phyloP scores from a whole-genome alignment of 1,140 invertebrate species.

The Nephila pilipes region DNA sequence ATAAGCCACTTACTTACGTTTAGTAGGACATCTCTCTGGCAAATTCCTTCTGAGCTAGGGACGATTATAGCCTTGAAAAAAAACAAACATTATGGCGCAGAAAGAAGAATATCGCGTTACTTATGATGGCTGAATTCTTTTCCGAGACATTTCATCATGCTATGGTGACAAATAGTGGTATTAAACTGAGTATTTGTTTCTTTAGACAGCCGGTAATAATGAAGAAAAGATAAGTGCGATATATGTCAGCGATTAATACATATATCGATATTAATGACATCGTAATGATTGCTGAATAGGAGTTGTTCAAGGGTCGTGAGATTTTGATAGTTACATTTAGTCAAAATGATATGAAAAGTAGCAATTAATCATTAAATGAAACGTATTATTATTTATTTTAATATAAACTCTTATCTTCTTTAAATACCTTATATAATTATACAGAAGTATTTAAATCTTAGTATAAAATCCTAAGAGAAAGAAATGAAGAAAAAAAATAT shows the following conservation, averaged over 20 bases:
- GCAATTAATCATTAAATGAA: not conserved
- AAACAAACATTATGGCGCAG: slow-evolving; percentile 41
- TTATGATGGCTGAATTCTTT: slow-evolving; percentile 46
- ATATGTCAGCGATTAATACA: slow-evolving; percentile 50
- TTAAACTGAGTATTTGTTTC: slow-evolving; percentile 50
- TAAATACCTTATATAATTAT: no score
- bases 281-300: not conserved
- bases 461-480: no score
- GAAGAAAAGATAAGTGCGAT: slow-evolving; percentile 33
- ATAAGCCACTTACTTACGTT: slow-evolving; percentile 67
- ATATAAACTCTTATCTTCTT: no score
- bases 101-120: slow-evolving; percentile 16
- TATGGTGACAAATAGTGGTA: slow-evolving; percentile 42
- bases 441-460: no score
- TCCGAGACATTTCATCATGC: slow-evolving; percentile 56
- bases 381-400: no score
- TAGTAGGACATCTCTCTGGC: slow-evolving; percentile 41
- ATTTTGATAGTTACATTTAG: not conserved
- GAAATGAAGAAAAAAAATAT: no score
- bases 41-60: not conserved
- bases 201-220: not conserved
- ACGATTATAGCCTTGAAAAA: slow-evolving; percentile 43
- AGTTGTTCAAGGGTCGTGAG: not conserved
- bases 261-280: not conserved
- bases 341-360: not conserved